These are phyloP conservation scores for Heteromurus nitidus DNA, from an alignment of 2,888 invertebrate species.

Conservation along the genomic window DNA sequence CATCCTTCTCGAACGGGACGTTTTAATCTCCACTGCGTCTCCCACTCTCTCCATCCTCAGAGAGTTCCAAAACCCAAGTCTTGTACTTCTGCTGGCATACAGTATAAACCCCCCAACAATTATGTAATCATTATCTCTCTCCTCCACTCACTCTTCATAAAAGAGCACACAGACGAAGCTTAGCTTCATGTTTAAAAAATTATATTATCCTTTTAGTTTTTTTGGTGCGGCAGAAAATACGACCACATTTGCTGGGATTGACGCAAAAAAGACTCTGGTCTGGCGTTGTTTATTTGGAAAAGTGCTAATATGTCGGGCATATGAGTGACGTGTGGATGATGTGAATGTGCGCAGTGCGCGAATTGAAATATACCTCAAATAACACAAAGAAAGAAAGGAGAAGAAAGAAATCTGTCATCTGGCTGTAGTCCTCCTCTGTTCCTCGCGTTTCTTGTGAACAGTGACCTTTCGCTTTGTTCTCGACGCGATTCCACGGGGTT, in stretches of 20 bases:
- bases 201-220: not conserved
- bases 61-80: not conserved
- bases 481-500: too few species aligned
- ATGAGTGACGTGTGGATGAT: not conserved
- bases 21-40: conserved; percentile 42
- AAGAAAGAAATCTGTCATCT: not conserved
- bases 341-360: not conserved
- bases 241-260: not conserved
- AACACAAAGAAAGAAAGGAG: not conserved
- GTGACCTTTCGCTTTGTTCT: too few species aligned
- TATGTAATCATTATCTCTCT: conserved; percentile 50
- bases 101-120: conserved; percentile 35
- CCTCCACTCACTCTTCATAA: not conserved
- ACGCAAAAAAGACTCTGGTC: conserved; percentile 12
- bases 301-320: not conserved
- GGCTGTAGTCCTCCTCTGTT: too few species aligned
- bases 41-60: not conserved
- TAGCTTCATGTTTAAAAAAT: not conserved
- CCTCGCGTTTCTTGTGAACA: too few species aligned
- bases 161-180: not conserved
- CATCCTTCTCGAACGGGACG: conserved; percentile 58
- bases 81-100: not conserved
- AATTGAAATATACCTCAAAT: not conserved
- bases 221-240: not conserved
- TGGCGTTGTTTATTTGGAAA: conserved; percentile 7